These are phyloP conservation scores for Ascaphus truei DNA, from an alignment of 2,113 vertebrate species.

Conservation along the genomic window DNA sequence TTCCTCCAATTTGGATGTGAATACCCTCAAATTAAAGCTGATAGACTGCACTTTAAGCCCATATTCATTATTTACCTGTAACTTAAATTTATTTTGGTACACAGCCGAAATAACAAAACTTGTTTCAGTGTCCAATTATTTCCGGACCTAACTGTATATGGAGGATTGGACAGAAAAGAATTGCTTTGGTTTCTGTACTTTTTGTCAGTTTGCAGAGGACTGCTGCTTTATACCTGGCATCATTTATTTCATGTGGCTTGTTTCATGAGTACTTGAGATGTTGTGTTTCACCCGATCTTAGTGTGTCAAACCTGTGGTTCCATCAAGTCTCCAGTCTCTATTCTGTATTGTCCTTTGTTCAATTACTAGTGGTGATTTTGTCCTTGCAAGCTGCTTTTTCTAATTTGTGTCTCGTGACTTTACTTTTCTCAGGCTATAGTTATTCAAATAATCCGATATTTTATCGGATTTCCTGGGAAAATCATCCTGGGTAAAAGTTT, in stretches of 20 bases:
- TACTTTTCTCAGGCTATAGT: too few species aligned
- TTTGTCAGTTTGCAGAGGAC: neutral
- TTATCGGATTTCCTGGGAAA: too few species aligned
- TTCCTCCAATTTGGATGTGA: too few species aligned
- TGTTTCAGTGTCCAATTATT: too few species aligned
- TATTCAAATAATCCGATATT: too few species aligned
- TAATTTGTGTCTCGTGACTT: neutral
- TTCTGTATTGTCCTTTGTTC: constrained; percentile 28
- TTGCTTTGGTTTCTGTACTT: neutral
- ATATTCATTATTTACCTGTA: too few species aligned
- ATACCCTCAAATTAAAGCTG: too few species aligned
- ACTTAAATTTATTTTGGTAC: too few species aligned
- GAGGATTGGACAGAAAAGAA: neutral
- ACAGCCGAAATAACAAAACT: too few species aligned
- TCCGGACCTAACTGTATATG: too few species aligned
- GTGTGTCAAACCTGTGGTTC: constrained; percentile 21
- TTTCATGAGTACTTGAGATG: constrained; percentile 16
- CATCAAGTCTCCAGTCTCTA: constrained; percentile 31
- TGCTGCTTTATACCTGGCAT: constrained; percentile 13
- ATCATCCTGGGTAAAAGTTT: too few species aligned
- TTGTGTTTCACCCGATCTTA: constrained; percentile 20
- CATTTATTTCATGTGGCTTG: constrained; percentile 6
- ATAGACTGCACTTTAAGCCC: too few species aligned
- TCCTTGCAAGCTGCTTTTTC: constrained; percentile 16
- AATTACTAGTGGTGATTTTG: constrained; percentile 7